Conservation (phyloP, 2,797 vertebrate species). For the Urosaurus nigricauda region DNA sequence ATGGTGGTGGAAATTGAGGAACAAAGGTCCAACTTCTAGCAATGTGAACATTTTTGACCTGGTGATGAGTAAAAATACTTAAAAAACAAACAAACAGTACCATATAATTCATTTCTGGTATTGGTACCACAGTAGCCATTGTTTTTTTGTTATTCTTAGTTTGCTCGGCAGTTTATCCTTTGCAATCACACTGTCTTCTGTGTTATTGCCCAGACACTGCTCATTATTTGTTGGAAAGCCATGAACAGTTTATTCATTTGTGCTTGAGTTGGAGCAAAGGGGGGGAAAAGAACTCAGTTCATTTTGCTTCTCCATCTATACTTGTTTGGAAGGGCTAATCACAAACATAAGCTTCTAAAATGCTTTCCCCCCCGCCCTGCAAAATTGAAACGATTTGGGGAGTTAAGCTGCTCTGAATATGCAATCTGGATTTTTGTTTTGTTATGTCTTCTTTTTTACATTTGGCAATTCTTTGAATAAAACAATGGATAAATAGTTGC, state of each 20-base stretch:
- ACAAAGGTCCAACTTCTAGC: no score
- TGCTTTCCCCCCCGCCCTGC: no score
- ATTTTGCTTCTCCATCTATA: not conserved
- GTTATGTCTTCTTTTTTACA: conserved; percentile 19
- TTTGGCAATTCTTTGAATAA: not conserved
- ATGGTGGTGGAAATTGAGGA: no score
- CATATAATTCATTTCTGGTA: not conserved
- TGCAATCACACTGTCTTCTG: not conserved
- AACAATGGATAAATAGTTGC: not conserved
- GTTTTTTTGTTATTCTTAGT: not conserved
- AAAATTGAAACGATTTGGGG: not conserved
- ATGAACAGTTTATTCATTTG: not conserved
- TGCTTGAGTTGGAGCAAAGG: not conserved
- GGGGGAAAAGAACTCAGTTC: not conserved
- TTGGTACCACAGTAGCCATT: not conserved
- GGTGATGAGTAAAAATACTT: not conserved
- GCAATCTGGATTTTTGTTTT: not conserved
- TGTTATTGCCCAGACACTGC: not conserved
- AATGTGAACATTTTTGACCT: not conserved
- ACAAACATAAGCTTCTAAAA: not conserved
- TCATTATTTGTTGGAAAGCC: not conserved
- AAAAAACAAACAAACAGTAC: not conserved
- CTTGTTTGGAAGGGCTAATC: not conserved
- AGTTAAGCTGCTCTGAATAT: conserved; percentile 36
- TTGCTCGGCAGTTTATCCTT: not conserved